phyloP scores from a whole-genome alignment of 1,140 invertebrate genomes.

The Drosophila grimshawi region DNA sequence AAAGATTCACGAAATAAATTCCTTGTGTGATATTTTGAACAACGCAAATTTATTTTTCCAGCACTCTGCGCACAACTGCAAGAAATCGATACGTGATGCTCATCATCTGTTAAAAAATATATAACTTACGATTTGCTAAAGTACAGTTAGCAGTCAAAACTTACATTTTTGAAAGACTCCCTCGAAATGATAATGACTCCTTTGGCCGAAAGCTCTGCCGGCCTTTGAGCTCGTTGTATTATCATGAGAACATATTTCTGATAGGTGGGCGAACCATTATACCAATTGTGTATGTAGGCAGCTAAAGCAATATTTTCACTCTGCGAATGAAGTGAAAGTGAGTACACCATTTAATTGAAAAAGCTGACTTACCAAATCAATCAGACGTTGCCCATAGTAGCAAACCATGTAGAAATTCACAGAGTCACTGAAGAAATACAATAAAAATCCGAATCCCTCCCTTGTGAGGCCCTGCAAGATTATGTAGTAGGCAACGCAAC shows the following conservation, averaged over 20 bases:
- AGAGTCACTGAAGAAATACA: slow-evolving; percentile 43
- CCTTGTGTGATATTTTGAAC: no score
- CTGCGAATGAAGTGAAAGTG: slow-evolving; percentile 10
- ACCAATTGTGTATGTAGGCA: slow-evolving; percentile 57
- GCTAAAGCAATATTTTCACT: slow-evolving; percentile 43
- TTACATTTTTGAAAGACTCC: slow-evolving; percentile 59
- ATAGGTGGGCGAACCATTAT: slow-evolving; percentile 43
- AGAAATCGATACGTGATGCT: slow-evolving; percentile 52
- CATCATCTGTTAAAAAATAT: slow-evolving; percentile 37
- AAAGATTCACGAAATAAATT: no score
- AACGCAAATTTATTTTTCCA: slow-evolving; percentile 31
- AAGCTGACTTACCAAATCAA: slow-evolving; percentile 31
- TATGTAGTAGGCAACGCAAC: slow-evolving; percentile 40
- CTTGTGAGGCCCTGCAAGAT: slow-evolving; percentile 45
- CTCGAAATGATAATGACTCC: slow-evolving; percentile 48
- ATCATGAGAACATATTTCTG: slow-evolving; percentile 43
- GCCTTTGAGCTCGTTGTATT: slow-evolving; percentile 47
- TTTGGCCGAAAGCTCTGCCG: slow-evolving; percentile 43
- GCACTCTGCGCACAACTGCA: slow-evolving; percentile 37
- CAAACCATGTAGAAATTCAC: slow-evolving; percentile 62
- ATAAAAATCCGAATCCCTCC: slow-evolving; percentile 49
- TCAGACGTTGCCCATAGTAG: slow-evolving; percentile 52
- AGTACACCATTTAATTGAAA: not conserved
- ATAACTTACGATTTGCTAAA: not conserved
- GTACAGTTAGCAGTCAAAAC: not conserved